Evolutionary conservation across 2,888 invertebrate genomes (phyloP), one percentile per base, ranked within the genome.

Genomic region (Macaria liturata): DNA sequence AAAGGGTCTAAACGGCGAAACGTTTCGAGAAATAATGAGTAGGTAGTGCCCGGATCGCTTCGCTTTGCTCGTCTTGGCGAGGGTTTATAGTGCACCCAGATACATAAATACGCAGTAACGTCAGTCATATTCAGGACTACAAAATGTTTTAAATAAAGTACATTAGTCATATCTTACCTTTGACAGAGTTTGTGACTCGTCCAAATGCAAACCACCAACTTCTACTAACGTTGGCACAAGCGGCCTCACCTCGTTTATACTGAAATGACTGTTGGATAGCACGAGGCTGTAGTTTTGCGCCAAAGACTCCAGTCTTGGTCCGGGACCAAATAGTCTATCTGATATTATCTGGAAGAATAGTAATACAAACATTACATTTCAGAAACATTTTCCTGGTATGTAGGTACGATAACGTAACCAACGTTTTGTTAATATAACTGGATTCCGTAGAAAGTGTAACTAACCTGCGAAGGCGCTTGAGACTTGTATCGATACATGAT

Each of bases 151-250:
- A 42, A 42, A 8, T n/a, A 42, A 42, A 42, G n/a, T n/a, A 42
- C 4, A 3, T 42, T 5, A 4, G 42, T 42, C 5, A 42, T 8
- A 39, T 5, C 8, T 39, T 42, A 42, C 42, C 42, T 80, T 75
- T 7, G 92, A 76, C 49, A 94, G 74, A 48, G 70, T 79, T 68
- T 87, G 88, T 3, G 80, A 70, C 20, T 91, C 86, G 67, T 92
- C 89, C 45, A 93, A 78, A 70, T 94, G 94, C 46, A 93, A 67
- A 4, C 94, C 94, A 31, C 92, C 93, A 6, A 94, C 90, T 83
- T 94, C 94, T 8, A 93, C 82, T 43, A 93, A 67, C 54, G 91
- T 85, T 0, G 93, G 93, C 1, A 92, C 91, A 31, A 91, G 66
- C 0, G 94, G 93, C n/a, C 93, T 83, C 7, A 93, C 90, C 72